A percentile compares a stretch with the other conserved stretches of the same genome.
phyloP scores from a whole-genome alignment of 2,113 vertebrate genomes.

The Leiothrix lutea region DNA sequence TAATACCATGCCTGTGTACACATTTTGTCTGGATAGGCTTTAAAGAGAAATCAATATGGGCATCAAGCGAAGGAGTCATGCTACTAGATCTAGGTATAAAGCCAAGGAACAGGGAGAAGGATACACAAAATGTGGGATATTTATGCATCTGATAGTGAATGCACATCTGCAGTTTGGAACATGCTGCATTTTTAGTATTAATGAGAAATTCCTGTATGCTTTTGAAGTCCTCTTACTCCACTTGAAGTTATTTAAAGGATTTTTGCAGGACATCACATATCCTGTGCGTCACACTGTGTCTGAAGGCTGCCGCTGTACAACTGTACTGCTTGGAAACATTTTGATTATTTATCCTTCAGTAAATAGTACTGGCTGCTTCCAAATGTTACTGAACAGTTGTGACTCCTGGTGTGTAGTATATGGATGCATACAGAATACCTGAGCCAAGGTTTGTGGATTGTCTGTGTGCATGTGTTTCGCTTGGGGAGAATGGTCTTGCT shows the following conservation, averaged over 20 bases:
- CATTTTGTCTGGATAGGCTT: background rate
- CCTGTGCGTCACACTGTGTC: accelerated
- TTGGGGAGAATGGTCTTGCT: background rate
- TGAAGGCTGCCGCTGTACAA: background rate
- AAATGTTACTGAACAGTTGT: background rate
- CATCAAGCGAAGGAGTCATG: background rate
- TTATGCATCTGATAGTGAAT: background rate
- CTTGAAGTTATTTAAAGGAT: background rate
- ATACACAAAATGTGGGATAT: background rate
- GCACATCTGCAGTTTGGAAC: background rate
- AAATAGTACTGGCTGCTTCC: background rate
- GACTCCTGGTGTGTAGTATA: background rate
- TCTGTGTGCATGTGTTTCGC: background rate
- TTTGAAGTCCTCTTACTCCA: background rate
- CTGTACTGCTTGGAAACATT: background rate
- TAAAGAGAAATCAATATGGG: background rate
- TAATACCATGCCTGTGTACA: background rate
- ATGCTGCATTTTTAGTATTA: background rate
- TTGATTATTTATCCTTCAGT: background rate
- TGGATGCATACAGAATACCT: background rate
- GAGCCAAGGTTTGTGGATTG: background rate
- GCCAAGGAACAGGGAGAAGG: background rate
- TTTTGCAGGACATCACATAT: background rate
- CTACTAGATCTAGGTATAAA: background rate
- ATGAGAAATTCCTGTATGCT: background rate